Conservation (phyloP, 2,888 invertebrate species). For the Cylindroiulus punctatus region DNA sequence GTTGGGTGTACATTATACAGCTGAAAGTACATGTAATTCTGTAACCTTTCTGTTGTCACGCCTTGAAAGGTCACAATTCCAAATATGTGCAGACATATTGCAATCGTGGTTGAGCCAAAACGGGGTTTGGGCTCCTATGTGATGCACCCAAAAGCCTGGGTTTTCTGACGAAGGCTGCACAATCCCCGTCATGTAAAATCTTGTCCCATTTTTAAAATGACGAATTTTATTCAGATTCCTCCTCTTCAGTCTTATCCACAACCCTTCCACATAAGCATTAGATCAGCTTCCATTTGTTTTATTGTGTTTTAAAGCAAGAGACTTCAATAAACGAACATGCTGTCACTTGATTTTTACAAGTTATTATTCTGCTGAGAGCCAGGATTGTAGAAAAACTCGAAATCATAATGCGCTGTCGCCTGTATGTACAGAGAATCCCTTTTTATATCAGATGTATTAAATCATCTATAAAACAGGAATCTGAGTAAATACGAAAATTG, state of each 20-base stretch:
- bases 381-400: background rate
- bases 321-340: constrained; percentile 21
- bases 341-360: background rate
- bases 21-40: too few species aligned
- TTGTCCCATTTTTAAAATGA: constrained; percentile 2
- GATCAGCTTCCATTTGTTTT: constrained; percentile 38
- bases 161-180: background rate
- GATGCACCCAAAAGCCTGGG: background rate
- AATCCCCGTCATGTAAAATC: background rate
- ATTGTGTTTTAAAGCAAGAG: constrained; percentile 18
- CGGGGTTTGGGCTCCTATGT: background rate
- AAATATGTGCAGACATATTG: constrained; percentile 26
- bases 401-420: background rate
- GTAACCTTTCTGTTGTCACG: too few species aligned
- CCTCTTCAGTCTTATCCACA: constrained; percentile 35
- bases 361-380: background rate
- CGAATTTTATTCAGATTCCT: constrained; percentile 39
- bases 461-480: background rate
- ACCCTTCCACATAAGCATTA: constrained; percentile 31
- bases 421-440: background rate
- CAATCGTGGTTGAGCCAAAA: background rate
- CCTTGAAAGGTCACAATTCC: too few species aligned
- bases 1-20: background rate
- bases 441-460: constrained; percentile 19
- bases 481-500: background rate